Evolutionary conservation across 2,797 vertebrate genomes (phyloP).

Genomic region (Poeciliopsis presidionis): DNA sequence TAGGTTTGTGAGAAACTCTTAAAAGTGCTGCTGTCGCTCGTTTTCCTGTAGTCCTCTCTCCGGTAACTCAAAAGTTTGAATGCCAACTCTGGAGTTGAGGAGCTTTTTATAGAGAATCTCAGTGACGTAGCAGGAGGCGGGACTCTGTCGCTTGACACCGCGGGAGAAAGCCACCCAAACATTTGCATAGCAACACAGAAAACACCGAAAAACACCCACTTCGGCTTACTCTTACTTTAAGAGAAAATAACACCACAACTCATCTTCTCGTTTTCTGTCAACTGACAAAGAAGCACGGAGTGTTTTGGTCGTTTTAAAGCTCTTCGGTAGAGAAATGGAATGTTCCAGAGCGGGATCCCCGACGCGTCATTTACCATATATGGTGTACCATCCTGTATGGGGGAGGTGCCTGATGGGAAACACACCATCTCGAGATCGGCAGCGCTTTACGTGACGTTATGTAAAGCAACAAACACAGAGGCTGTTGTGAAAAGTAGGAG

Average conservation of each 20-base stretch:
- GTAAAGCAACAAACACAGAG: constrained; percentile 70
- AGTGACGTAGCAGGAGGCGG: constrained; percentile 57
- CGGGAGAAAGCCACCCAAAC: constrained; percentile 35
- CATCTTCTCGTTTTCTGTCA: fast-evolving
- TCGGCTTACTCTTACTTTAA: fast-evolving
- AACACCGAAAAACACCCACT: neutral
- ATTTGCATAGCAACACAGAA: constrained; percentile 27
- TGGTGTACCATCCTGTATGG: constrained; percentile 95
- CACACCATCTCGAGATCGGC: constrained; percentile 54
- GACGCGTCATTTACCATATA: constrained; percentile 94
- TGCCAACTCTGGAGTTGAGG: constrained; percentile 40
- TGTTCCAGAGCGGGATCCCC: constrained; percentile 89
- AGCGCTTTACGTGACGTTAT: constrained; percentile 68
- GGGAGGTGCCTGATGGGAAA: constrained; percentile 82
- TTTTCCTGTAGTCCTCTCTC: neutral
- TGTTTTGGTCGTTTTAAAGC: neutral
- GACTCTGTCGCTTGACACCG: neutral
- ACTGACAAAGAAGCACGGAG: neutral
- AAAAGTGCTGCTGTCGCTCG: constrained; percentile 3
- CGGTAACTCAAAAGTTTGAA: constrained; percentile 66
- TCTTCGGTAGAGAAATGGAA: constrained; percentile 55
- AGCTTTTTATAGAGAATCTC: constrained; percentile 53
- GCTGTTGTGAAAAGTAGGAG: constrained; percentile 61
- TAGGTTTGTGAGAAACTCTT: constrained; percentile 25
- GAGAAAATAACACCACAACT: fast-evolving